Evolutionary conservation across 1,140 invertebrate species (phyloP).

Genomic region (Triops longicaudatus): DNA sequence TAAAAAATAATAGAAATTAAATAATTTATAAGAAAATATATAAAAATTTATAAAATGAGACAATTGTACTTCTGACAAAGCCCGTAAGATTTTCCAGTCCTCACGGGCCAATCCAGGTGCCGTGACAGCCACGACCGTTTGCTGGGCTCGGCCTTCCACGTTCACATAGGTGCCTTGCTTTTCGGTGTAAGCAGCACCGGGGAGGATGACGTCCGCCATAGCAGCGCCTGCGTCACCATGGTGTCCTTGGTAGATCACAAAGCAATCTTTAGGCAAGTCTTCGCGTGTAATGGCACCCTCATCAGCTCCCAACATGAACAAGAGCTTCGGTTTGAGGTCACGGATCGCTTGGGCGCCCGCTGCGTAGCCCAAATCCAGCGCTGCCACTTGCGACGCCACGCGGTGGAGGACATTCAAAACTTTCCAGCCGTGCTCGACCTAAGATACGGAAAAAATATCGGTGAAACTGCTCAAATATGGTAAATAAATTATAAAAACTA

Average conservation of each 20-base stretch:
- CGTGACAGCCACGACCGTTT: slow-evolving; percentile 79
- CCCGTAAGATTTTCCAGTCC: slow-evolving; percentile 97
- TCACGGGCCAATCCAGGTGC: slow-evolving; percentile 88
- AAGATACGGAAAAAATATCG: too few relatives aligned
- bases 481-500: neutral
- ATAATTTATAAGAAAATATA: slow-evolving; percentile 28
- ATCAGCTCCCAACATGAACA: slow-evolving; percentile 90
- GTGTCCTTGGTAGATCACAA: slow-evolving; percentile 93
- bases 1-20: neutral
- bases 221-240: slow-evolving; percentile 90
- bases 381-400: slow-evolving; percentile 87
- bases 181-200: slow-evolving; percentile 97
- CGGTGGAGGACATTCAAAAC: slow-evolving; percentile 85
- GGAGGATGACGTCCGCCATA: slow-evolving; percentile 87
- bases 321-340: slow-evolving; percentile 61
- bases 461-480: too few relatives aligned
- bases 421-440: slow-evolving; percentile 50
- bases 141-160: slow-evolving; percentile 93
- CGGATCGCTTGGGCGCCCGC: slow-evolving; percentile 63
- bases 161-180: slow-evolving; percentile 96
- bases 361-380: slow-evolving; percentile 89
- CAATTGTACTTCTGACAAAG: slow-evolving; percentile 60
- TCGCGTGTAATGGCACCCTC: slow-evolving; percentile 64
- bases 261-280: slow-evolving; percentile 70
- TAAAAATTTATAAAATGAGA: slow-evolving; percentile 5